These are phyloP conservation scores for Rhabdomys pumilio DNA, from an alignment of 2,797 vertebrate genomes.

Conservation along the genomic window DNA sequence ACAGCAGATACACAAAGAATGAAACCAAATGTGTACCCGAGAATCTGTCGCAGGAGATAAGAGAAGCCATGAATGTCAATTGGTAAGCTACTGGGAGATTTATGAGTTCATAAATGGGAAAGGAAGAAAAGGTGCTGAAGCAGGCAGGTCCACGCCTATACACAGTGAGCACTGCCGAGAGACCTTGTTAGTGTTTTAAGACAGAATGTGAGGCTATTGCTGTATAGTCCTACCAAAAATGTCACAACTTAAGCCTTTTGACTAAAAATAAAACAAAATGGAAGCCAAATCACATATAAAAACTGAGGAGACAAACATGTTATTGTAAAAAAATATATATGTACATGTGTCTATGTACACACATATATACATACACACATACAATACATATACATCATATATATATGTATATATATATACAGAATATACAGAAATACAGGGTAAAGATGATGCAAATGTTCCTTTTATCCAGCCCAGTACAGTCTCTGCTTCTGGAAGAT, in stretches of 20 bases:
- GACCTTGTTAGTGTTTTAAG: not conserved
- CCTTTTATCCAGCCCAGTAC: not conserved
- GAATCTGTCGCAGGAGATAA: not conserved
- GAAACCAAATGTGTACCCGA: not conserved
- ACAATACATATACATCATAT: not conserved
- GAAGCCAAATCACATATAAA: constrained; percentile 20
- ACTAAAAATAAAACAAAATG: constrained; percentile 39
- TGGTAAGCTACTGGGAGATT: not conserved
- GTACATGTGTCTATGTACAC: not conserved
- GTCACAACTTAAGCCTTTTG: not conserved
- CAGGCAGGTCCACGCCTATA: not conserved
- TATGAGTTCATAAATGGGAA: not conserved
- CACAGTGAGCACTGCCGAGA: not conserved
- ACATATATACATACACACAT: not conserved
- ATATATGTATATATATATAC: not conserved
- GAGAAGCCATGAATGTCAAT: not conserved
- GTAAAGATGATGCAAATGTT: not conserved
- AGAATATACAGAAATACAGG: not conserved
- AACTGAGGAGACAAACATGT: constrained; percentile 7
- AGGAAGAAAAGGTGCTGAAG: not conserved
- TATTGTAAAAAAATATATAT: not conserved
- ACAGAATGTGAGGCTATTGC: not conserved
- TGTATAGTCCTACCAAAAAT: not conserved
- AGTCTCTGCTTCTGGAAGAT: not conserved
- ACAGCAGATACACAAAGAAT: not conserved